A percentile compares a stretch with the other conserved stretches of the same genome.
Conservation (phyloP, 2,797 vertebrate genomes). For the Borostomias antarcticus region DNA sequence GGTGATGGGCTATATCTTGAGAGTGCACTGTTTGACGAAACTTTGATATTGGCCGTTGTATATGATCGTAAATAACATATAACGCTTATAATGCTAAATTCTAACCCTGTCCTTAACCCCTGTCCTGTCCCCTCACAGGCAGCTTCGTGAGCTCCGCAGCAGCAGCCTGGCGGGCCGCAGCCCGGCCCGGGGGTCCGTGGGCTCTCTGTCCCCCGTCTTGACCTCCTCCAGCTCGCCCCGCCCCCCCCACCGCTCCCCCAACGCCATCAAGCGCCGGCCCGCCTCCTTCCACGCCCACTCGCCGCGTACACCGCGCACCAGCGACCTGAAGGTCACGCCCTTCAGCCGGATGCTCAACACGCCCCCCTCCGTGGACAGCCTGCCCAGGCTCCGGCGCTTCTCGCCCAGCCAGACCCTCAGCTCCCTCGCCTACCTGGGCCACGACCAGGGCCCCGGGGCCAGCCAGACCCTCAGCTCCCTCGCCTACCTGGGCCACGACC, state of each 20-base stretch:
- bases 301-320: constrained; percentile 89
- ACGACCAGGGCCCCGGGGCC: constrained; percentile 71
- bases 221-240: constrained; percentile 83
- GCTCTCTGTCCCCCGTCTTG: constrained; percentile 80
- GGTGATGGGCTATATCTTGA: too few species aligned
- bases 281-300: constrained; percentile 87
- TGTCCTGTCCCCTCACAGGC: constrained; percentile 73
- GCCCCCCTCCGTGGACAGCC: constrained; percentile 93
- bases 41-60: too few species aligned
- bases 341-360: constrained; percentile 93
- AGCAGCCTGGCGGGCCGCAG: constrained; percentile 75
- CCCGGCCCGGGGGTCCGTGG: constrained; percentile 77
- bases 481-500: constrained; percentile 86
- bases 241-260: constrained; percentile 82
- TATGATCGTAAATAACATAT: too few species aligned
- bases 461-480: constrained; percentile 88
- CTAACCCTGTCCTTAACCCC: too few species aligned
- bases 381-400: constrained; percentile 91
- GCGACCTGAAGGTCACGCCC: constrained; percentile 89
- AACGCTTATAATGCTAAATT: too few species aligned
- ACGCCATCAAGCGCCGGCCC: constrained; percentile 83
- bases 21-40: too few species aligned
- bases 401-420: constrained; percentile 85
- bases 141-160: constrained; percentile 85
- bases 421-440: constrained; percentile 89